Base-by-base conservation (phyloP, 1,140 invertebrate genomes). In the Diorhabda carinulata region DNA sequence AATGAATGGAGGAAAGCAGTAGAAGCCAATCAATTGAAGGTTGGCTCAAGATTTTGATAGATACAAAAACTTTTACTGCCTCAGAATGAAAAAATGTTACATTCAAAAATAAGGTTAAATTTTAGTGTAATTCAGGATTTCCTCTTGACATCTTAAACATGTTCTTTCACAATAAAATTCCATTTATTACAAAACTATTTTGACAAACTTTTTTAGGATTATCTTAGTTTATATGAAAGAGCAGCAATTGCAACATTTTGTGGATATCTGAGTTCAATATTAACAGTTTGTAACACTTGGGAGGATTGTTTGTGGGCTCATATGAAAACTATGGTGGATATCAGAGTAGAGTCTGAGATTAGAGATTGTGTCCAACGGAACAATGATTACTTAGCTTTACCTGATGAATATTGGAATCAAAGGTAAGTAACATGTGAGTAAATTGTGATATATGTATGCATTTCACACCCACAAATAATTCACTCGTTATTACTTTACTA, bases 241-340 rank as follows among this genome's bases (percentile, higher is more conserved):
- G 79, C 79, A 41, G 52, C 79, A 9, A 57, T 81, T 8, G 80
- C 71, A 4, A 66, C 74, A 66, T 86, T 96, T 10, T 95, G 94
- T 83, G 96, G 96, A 0, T 90, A 96, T 81, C 78, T 97, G 41
- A 82, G 87, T 25, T 87, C 90, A 8, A 77, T 96, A 5, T 78
- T 96, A 6, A 84, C 90, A 4, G 86, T 91, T 0, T 92, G 93
- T 70, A 83, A 84, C 6, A 89, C 87, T 9, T 98, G 95, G 95
- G 89, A 94, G 78, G 96, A 98, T 82, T 84, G 91, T 66, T 81
- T 98, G 7, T 98, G 96, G 96, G 92, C 93, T 6, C 90, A 95
- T 79, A 85, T 95, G 70, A 91, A 90, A 76, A 86, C 89, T 0
- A 86, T 94, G 73, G 88, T 97, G 68, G 95, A 98, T 80, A 87